Percentiles rank a stretch among this genome's conserved stretches.
phyloP scores from a whole-genome alignment of 2,797 vertebrate genomes.

The Calcarius lapponicus region DNA sequence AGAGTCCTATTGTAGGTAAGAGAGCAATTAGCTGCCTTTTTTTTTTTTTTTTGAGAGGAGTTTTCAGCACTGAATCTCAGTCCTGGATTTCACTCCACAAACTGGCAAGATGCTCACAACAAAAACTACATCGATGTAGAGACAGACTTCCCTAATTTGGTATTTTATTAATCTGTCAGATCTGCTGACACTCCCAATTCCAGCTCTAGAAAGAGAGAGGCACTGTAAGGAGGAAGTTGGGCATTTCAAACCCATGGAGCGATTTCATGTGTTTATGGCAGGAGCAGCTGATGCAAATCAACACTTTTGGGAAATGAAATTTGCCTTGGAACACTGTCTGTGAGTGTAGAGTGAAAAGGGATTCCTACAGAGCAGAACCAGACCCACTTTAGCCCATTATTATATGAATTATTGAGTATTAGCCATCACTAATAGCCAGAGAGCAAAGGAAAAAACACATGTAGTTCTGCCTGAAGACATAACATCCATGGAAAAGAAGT shows the following conservation, averaged over 20 bases:
- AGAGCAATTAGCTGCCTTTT: not conserved
- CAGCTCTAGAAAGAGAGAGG: not conserved
- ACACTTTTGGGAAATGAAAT: not conserved
- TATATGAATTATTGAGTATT: not conserved
- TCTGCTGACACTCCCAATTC: not conserved
- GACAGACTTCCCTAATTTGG: not conserved
- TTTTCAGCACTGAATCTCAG: not conserved
- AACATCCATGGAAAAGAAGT: not conserved
- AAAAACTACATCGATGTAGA: not conserved
- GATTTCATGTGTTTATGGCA: not conserved
- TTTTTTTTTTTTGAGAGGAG: not conserved
- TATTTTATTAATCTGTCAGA: not conserved
- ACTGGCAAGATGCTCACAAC: not conserved
- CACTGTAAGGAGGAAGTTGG: not conserved
- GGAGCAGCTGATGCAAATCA: not conserved
- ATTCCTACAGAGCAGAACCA: not conserved
- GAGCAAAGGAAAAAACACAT: not conserved
- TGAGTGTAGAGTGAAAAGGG: not conserved
- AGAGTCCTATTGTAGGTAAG: not conserved
- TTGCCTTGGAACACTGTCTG: not conserved
- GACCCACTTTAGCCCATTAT: not conserved
- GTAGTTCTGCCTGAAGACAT: not conserved
- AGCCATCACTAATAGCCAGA: not conserved
- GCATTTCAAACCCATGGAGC: not conserved
- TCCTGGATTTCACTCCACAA: not conserved